These are phyloP conservation scores for Oasisia sp. DNA, from an alignment of 2,888 invertebrate species.

Conservation along the genomic window DNA sequence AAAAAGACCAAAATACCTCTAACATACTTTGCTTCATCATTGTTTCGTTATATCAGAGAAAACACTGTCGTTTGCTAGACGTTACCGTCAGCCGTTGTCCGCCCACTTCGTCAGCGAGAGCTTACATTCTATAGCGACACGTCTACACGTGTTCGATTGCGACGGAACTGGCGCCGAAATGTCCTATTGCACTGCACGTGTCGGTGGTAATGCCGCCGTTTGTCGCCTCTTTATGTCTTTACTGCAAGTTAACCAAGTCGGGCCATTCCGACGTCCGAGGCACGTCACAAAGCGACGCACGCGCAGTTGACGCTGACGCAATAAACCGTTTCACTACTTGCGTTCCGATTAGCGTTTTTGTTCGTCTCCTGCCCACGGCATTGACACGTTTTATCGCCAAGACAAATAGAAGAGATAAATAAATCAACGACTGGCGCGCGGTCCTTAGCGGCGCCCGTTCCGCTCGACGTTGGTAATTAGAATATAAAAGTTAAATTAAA, in stretches of 20 bases:
- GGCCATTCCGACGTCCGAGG: not conserved
- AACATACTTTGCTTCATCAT: too few species aligned
- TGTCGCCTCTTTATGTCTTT: not conserved
- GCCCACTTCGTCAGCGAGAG: not conserved
- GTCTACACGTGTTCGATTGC: not conserved
- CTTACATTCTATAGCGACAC: not conserved
- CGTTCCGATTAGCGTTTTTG: conserved; percentile 4
- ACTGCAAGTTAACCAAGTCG: conserved; percentile 1
- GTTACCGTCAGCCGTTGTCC: not conserved
- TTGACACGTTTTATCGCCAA: not conserved
- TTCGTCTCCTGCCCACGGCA: not conserved
- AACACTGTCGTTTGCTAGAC: not conserved
- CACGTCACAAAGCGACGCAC: not conserved
- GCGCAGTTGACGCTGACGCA: conserved; percentile 6
- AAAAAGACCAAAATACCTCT: too few species aligned
- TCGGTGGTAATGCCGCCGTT: not conserved
- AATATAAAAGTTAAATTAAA: conserved; percentile 17
- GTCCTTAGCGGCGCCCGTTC: not conserved
- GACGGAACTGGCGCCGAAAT: not conserved
- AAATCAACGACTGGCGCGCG: not conserved
- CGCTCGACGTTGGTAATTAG: not conserved
- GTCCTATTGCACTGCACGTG: not conserved
- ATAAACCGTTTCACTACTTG: not conserved
- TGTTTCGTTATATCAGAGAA: too few species aligned
- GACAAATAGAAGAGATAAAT: conserved; percentile 3